phyloP scores from a whole-genome alignment of 2,797 vertebrate species.

The Xyrichtys novacula region DNA sequence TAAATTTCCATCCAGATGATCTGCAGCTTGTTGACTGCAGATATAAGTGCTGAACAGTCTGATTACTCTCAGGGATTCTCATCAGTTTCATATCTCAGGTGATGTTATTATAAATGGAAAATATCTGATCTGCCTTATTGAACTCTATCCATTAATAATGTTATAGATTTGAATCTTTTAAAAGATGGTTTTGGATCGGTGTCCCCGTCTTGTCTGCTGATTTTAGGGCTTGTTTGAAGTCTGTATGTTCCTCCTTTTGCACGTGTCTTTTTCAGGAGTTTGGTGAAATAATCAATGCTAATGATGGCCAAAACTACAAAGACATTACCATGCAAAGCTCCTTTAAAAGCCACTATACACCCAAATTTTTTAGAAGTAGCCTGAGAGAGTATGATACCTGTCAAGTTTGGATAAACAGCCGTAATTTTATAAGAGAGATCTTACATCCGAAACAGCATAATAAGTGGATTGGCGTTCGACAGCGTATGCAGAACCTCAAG shows the following conservation, averaged over 20 bases:
- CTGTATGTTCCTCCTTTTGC: too few species aligned
- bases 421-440: constrained; percentile 16
- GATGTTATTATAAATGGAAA: neutral
- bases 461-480: constrained; percentile 26
- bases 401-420: neutral
- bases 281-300: neutral
- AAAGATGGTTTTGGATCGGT: too few species aligned
- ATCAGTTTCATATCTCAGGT: neutral
- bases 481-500: constrained; percentile 41
- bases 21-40: neutral
- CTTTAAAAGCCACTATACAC: neutral
- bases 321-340: neutral
- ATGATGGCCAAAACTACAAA: constrained; percentile 1
- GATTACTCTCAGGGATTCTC: neutral
- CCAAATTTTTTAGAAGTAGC: neutral
- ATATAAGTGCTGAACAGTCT: neutral
- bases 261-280: too few species aligned
- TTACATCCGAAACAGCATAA: constrained; percentile 9
- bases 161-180: too few species aligned
- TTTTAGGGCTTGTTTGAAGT: neutral
- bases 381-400: neutral
- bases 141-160: too few species aligned
- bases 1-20: neutral
- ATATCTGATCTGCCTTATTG: constrained; percentile 1
- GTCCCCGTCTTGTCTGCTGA: too few species aligned